These are phyloP conservation scores for Chymomyza caudatula DNA, from an alignment of 2,888 invertebrate species.

Conservation along the genomic window DNA sequence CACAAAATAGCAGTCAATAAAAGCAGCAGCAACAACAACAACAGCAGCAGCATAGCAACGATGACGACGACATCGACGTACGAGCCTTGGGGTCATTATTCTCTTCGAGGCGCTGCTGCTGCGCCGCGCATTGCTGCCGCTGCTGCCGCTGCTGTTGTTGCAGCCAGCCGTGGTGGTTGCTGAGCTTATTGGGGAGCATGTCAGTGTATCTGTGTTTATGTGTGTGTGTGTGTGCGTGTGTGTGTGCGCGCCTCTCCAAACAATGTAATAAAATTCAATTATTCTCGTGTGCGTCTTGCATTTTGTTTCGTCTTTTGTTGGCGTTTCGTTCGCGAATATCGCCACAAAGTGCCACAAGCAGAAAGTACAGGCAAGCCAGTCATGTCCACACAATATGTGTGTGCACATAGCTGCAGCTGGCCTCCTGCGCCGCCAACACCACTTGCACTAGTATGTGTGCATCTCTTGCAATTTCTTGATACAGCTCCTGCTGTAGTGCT, in stretches of 20 bases:
- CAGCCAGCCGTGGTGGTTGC: constrained; percentile 70
- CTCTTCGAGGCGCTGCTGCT: constrained; percentile 71
- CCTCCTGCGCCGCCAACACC: constrained; percentile 59
- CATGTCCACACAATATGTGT: not conserved
- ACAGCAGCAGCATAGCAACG: constrained; percentile 31
- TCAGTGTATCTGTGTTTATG: constrained; percentile 21
- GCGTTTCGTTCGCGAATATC: constrained; percentile 62
- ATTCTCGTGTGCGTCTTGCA: constrained; percentile 76
- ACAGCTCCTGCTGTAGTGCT: not conserved
- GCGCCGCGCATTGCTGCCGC: constrained; percentile 33
- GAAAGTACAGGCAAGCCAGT: constrained; percentile 58
- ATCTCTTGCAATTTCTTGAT: constrained; percentile 57
- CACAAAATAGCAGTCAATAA: constrained; percentile 68
- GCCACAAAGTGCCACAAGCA: constrained; percentile 63
- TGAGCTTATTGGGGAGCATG: constrained; percentile 16
- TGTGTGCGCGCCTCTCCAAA: constrained; percentile 67
- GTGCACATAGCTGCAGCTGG: not conserved
- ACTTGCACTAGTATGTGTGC: constrained; percentile 6
- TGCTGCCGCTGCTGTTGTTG: constrained; percentile 32
- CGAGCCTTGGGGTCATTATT: constrained; percentile 78
- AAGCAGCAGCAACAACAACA: constrained; percentile 41
- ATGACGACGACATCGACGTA: constrained; percentile 28
- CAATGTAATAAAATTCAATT: constrained; percentile 79
- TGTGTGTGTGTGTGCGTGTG: constrained; percentile 28
- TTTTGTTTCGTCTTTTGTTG: constrained; percentile 75